Percentiles rank a stretch among this genome's conserved stretches.
Conservation (phyloP, 1,140 invertebrate genomes). For the Pollicipes pollicipes region DNA sequence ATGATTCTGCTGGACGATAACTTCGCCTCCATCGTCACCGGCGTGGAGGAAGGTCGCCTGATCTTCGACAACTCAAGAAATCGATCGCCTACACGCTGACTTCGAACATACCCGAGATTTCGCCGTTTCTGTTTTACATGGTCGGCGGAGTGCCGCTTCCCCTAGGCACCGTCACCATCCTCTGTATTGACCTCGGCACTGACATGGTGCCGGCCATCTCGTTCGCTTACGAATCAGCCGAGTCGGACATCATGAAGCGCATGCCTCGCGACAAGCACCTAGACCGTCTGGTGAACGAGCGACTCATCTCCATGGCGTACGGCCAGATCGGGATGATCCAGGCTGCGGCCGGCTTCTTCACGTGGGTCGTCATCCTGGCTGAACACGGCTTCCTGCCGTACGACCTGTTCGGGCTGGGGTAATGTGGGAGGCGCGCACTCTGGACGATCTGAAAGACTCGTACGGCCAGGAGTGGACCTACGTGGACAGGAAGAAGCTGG, state of each 20-base stretch:
- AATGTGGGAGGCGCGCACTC: conserved; percentile 86
- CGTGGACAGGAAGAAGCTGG: conserved; percentile 78
- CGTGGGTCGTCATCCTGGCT: conserved; percentile 97
- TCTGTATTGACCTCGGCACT: conserved; percentile 99
- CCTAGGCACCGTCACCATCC: conserved; percentile 93
- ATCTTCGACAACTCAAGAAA: too few species aligned
- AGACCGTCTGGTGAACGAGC: conserved; percentile 45
- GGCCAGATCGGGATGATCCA: conserved; percentile 99
- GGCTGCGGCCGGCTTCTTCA: conserved; percentile 96
- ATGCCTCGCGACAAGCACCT: conserved; percentile 39
- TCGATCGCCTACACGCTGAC: too few species aligned
- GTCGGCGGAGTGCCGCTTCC: conserved; percentile 91
- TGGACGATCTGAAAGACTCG: conserved; percentile 90
- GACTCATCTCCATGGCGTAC: conserved; percentile 87
- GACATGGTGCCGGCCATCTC: conserved; percentile 69
- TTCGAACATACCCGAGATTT: conserved; percentile 99
- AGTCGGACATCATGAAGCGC: conserved; percentile 49
- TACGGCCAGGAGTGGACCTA: conserved; percentile 99
- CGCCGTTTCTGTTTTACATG: conserved; percentile 96
- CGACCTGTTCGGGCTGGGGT: conserved; percentile 75
- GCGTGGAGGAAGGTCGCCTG: too few species aligned
- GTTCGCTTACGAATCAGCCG: conserved; percentile 45
- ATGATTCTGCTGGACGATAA: too few species aligned
- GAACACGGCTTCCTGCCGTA: conserved; percentile 87
- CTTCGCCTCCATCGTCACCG: too few species aligned